Base-by-base conservation (phyloP, 1,140 invertebrate species). In the Mercenaria mercenaria region DNA sequence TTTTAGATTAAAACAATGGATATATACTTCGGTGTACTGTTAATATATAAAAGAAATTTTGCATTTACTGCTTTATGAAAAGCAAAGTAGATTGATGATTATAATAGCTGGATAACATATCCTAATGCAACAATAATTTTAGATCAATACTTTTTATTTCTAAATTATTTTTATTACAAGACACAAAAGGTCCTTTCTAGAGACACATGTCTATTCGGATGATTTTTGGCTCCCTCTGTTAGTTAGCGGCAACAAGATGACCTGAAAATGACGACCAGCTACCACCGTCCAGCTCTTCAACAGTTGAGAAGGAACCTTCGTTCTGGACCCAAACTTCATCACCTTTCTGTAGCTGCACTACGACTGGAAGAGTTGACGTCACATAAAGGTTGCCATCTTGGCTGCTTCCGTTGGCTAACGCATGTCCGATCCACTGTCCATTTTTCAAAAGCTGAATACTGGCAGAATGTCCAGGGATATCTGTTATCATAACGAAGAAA, bases 261-360 rank as follows among this genome's bases (percentile, higher is more conserved):
- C 59, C 80, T 15, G 56, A 59, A 39, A 82, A 82, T 20, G 23
- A 37, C 29, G 52, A 64, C 34, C 39, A 82, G 3, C 39, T 41
- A n/a, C 34, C 29, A 23, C 80, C 80, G 39, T 82, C 56, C 20
- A 82, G 20, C 20, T 59, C 23, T 64, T 82, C 80, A 10, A 56
- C 20, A n/a, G 52, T 39, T 15, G 80, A 82, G 26, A 61, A 82
- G 26, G 52, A 8, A 4, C 34, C 43, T 43, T 82, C 80, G 56
- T 82, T 64, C 32, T 82, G 80, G 20, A 64, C 80, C 80, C 80
- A 82, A 13, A 82, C 80, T 37, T 82, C 52, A 41, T 81, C 79
- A 23, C 79, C 79, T 10, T 37, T 32, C 26, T 56, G n/a, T 13
- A 81, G 50, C 79, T 52, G 47, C 15, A 59, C 50, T n/a, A 32